Evolutionary conservation across 2,113 vertebrate genomes (phyloP).

Genomic region (Pseudopodoces humilis): DNA sequence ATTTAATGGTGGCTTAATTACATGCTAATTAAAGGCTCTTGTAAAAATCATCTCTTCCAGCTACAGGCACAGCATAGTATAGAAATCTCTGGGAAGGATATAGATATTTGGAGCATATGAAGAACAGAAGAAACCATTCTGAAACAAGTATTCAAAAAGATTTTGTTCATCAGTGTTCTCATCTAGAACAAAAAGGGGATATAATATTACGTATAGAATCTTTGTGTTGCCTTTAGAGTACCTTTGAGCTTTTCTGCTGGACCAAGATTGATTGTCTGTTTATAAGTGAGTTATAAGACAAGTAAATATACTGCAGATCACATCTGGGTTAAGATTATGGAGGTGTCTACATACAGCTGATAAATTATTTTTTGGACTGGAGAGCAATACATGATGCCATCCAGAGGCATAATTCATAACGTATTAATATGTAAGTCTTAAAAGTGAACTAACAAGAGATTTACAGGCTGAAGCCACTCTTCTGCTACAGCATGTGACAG

Average conservation of each 20-base stretch:
- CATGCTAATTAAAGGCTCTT: background rate
- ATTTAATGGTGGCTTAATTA: background rate
- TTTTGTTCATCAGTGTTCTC: background rate
- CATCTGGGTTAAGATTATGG: background rate
- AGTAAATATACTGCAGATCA: background rate
- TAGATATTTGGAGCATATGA: background rate
- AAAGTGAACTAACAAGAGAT: conserved; percentile 48
- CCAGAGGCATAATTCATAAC: conserved; percentile 23
- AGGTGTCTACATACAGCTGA: background rate
- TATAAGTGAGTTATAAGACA: conserved; percentile 11
- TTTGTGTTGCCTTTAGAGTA: background rate
- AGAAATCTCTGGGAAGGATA: background rate
- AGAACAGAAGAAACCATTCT: background rate
- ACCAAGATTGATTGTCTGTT: background rate
- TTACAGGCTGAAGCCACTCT: conserved; percentile 25
- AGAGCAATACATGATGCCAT: background rate
- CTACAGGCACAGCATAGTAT: background rate
- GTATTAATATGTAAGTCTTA: conserved; percentile 40
- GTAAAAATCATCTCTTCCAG: background rate
- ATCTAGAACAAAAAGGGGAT: background rate
- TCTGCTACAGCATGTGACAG: conserved; percentile 15
- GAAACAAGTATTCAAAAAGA: background rate
- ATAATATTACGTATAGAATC: background rate
- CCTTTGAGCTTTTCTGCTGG: background rate
- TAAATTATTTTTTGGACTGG: background rate